Conservation (phyloP, 2,113 vertebrate species). For the Catharus minimus region DNA sequence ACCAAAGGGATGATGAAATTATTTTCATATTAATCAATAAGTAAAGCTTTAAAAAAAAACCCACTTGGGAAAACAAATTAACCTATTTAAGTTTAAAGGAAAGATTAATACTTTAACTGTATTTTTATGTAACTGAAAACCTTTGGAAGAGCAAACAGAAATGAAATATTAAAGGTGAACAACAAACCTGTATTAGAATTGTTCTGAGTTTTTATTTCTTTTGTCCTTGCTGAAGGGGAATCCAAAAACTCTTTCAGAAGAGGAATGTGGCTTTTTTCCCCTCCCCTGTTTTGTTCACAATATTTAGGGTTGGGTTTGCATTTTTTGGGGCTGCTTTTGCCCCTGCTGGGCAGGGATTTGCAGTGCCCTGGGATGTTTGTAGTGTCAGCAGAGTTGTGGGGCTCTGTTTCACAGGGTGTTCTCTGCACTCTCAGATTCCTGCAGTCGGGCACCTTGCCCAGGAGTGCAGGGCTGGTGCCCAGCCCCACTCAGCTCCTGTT, state of each 20-base stretch:
- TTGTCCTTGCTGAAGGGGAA: neutral
- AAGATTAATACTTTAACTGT: neutral
- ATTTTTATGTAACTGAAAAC: slow-evolving; percentile 38
- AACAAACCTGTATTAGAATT: neutral
- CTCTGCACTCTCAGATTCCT: neutral
- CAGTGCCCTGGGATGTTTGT: neutral
- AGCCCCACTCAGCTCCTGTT: neutral
- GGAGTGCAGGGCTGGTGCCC: neutral
- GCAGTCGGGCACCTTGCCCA: neutral
- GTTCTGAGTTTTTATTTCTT: neutral
- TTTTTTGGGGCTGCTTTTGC: neutral
- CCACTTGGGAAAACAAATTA: neutral
- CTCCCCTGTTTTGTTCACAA: neutral
- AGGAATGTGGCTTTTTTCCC: rapidly evolving
- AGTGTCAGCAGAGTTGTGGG: neutral
- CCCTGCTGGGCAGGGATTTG: neutral
- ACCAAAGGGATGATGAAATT: neutral
- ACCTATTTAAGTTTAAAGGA: neutral
- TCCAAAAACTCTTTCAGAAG: neutral
- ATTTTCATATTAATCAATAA: slow-evolving; percentile 20
- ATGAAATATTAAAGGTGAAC: slow-evolving; percentile 23
- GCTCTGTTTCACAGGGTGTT: neutral
- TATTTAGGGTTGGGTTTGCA: neutral
- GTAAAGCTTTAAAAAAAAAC: neutral
- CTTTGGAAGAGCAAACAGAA: neutral